Conservation (phyloP, 2,797 vertebrate genomes). For the Taenioides sp. region DNA sequence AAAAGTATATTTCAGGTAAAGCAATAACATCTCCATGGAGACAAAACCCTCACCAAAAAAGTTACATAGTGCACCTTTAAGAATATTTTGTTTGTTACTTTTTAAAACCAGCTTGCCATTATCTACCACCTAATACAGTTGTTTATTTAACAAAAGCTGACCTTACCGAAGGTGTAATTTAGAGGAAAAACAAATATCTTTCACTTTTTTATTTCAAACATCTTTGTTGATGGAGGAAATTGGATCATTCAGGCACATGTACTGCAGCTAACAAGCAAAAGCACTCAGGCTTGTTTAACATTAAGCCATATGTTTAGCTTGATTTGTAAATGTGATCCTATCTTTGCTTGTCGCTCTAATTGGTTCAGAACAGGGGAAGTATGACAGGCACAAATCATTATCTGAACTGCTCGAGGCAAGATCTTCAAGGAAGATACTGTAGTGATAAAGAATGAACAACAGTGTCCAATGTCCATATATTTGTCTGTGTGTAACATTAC, state of each 20-base stretch:
- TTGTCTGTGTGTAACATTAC: background rate
- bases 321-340: background rate
- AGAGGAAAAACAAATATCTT: constrained; percentile 20
- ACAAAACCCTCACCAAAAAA: background rate
- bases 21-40: background rate
- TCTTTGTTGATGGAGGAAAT: background rate
- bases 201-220: background rate
- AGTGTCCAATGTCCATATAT: background rate
- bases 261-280: constrained; percentile 6
- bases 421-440: background rate
- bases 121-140: constrained; percentile 33
- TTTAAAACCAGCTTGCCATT: constrained; percentile 58
- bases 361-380: background rate
- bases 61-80: constrained; percentile 11
- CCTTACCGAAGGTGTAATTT: constrained; percentile 48
- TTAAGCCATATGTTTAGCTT: background rate
- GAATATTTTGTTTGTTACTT: constrained; percentile 39
- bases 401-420: background rate
- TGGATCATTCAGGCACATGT: background rate
- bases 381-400: background rate
- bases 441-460: background rate
- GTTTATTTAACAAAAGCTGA: constrained; percentile 36
- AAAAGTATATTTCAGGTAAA: background rate
- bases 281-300: background rate
- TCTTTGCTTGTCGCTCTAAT: background rate